Evolutionary conservation across 37 sponge, comb jelly and placozoan genomes (phyloP).

Genomic region (Crambe crambe): DNA sequence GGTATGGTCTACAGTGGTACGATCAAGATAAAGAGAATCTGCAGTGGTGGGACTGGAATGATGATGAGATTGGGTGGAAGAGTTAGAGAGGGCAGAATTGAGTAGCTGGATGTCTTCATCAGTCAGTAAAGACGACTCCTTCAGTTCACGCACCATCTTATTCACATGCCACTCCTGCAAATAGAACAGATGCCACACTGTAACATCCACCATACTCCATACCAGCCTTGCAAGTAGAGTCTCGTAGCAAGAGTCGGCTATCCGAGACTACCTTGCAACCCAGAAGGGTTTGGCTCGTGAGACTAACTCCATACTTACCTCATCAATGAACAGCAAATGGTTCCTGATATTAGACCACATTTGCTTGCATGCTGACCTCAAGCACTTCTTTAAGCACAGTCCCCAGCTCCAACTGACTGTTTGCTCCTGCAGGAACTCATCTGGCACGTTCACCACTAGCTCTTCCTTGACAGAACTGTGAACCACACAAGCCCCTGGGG

Average conservation of each 20-base stretch:
- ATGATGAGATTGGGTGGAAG: background rate
- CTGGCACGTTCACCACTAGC: background rate
- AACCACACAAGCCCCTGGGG: background rate
- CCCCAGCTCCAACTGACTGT: too few species aligned
- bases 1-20: too few species aligned
- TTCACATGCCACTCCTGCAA: background rate
- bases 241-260: too few species aligned
- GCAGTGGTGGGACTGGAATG: too few species aligned
- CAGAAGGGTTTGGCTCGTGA: too few species aligned
- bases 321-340: background rate
- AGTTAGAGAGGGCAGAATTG: background rate
- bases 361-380: background rate
- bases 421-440: too few species aligned
- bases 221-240: too few species aligned
- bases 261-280: too few species aligned
- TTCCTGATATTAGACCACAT: background rate
- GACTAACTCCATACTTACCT: too few species aligned
- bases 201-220: too few species aligned
- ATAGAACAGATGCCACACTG: background rate
- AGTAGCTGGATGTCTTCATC: constrained; percentile 50
- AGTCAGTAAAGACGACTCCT: constrained; percentile 32
- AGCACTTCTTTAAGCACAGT: too few species aligned
- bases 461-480: background rate
- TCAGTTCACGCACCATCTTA: background rate
- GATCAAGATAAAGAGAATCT: too few species aligned